These are phyloP conservation scores for Panagrolaimus sp. DNA, from an alignment of 1,140 invertebrate genomes.

Conservation along the genomic window DNA sequence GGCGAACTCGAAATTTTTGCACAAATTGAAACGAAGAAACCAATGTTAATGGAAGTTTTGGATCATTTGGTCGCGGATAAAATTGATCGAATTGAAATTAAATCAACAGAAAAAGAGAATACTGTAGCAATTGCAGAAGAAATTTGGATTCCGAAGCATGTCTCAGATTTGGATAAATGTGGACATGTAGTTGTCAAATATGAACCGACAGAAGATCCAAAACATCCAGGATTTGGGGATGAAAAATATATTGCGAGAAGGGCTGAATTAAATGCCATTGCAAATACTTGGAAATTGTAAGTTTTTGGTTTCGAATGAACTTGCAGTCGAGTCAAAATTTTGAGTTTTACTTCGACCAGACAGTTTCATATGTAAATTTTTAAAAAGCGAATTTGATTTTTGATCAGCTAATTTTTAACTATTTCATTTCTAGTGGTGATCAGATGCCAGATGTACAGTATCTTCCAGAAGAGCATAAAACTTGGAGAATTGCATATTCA, in stretches of 20 bases:
- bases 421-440: slow-evolving; percentile 68
- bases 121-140: not conserved
- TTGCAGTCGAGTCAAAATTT: not conserved
- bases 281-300: slow-evolving; percentile 44
- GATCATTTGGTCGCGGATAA: slow-evolving; percentile 21
- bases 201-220: slow-evolving; percentile 84
- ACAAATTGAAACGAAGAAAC: slow-evolving; percentile 33
- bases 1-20: slow-evolving; percentile 38
- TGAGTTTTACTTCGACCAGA: no score
- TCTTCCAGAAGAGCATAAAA: slow-evolving; percentile 78
- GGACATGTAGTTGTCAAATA: slow-evolving; percentile 97
- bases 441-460: slow-evolving; percentile 82
- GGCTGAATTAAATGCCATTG: slow-evolving; percentile 50
- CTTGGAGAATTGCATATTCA: slow-evolving; percentile 82
- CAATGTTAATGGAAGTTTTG: slow-evolving; percentile 32
- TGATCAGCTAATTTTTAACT: no score
- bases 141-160: slow-evolving; percentile 90
- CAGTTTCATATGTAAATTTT: no score
- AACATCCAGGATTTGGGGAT: slow-evolving; percentile 69
- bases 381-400: no score
- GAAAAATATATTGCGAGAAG: slow-evolving; percentile 46
- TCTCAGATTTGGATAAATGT: slow-evolving; percentile 91
- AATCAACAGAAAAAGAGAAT: not conserved
- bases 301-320: slow-evolving; percentile 17
- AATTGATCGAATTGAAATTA: slow-evolving; percentile 37